Evolutionary conservation across 2,888 invertebrate species (phyloP), one percentile per base, ranked within the genome.

Genomic region (Amblyjoppa fuscipennis): DNA sequence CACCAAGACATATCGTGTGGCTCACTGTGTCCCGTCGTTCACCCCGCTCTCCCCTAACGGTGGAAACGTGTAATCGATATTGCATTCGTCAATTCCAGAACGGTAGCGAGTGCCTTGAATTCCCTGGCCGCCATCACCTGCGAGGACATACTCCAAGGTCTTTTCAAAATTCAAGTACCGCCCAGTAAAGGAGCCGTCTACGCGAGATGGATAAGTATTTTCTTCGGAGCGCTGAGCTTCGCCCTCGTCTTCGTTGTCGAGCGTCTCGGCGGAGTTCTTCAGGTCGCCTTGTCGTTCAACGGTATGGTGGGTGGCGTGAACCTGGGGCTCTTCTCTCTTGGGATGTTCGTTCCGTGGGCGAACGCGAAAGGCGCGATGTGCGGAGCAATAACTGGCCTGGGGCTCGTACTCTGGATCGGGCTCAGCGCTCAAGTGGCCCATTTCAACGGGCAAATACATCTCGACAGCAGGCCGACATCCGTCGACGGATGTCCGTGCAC

Each of bases 91-190:
- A 78, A 83, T 94, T 95, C 74, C 94, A 99, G 99, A 90, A 99
- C 99, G 6, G 98, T 99, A 5, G 99, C 99, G 0, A 98, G 98
- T n/a, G 99, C 99, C 0, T 94, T 99, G 81, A 99, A 99, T 92
- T 98, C 99, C 0, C 94, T 99, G 86, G 97, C 99, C 0, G 99
- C 99, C 1, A 97, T 99, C 41, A 97, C 98, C 0, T 96, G 98
- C 91, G 97, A 98, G 94, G 99, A 99, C 94, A 95, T 99, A 81
- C 95, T 98, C 0, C 96, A 96, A 41, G 97, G 97, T 20, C 95
- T 97, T 5, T 95, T 97, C 77, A 96, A 96, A 51, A 96, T 97
- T 53, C 96, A 96, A 84, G 94, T 98, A 87, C 96, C 97, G 0
- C 97, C 97, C 79, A 94, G 96, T 25, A 97, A 96, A 92, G 98